phyloP scores from a whole-genome alignment of 2,113 vertebrate genomes.

The Macroglossus sobrinus region DNA sequence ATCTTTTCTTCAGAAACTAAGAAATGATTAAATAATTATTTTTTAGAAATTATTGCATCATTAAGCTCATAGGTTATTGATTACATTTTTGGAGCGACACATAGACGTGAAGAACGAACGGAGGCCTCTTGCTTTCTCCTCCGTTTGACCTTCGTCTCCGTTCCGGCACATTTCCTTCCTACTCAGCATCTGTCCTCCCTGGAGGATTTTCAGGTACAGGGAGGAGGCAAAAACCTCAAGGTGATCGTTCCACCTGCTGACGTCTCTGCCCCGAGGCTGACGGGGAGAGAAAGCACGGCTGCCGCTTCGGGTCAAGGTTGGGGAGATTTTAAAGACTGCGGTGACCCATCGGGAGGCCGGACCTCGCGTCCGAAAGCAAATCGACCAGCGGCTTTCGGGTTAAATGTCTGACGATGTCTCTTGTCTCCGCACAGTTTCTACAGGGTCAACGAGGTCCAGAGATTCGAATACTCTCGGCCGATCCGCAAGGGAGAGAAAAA shows the following conservation, averaged over 20 bases:
- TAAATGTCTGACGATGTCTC: neutral
- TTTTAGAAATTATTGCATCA: neutral
- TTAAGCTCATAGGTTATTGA: neutral
- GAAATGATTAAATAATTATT: neutral
- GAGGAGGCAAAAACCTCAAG: neutral
- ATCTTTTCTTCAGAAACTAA: neutral
- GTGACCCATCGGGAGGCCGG: neutral
- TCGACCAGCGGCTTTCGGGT: rapidly evolving
- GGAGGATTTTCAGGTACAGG: neutral
- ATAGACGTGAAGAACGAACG: rapidly evolving
- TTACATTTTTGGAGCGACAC: neutral
- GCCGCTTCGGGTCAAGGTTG: rapidly evolving
- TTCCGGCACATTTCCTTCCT: neutral
- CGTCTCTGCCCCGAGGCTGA: neutral
- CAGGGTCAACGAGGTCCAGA: conserved; percentile 95
- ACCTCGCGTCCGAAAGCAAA: neutral
- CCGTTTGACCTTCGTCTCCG: neutral
- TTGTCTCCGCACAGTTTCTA: conserved; percentile 89
- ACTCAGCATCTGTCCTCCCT: neutral
- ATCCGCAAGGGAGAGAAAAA: conserved; percentile 97
- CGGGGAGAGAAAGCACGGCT: neutral
- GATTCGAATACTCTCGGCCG: conserved; percentile 96
- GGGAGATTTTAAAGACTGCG: neutral
- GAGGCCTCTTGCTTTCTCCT: neutral
- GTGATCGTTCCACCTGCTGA: neutral